Percentiles rank a stretch among this genome's conserved stretches.
Conservation (phyloP, 2,888 invertebrate genomes). For the Adela reaumurella region DNA sequence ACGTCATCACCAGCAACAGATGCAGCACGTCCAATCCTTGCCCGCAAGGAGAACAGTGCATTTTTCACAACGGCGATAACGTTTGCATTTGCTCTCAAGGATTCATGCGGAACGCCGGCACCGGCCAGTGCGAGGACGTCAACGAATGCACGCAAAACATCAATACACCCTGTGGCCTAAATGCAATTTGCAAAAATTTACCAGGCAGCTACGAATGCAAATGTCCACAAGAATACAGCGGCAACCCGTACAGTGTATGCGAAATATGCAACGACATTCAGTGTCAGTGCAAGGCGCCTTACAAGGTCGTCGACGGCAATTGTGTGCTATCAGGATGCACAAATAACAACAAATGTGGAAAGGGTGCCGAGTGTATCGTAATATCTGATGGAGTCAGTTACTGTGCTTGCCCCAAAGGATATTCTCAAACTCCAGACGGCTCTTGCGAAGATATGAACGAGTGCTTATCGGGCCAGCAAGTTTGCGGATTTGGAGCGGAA, state of each 20-base stretch:
- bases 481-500: constrained; percentile 84
- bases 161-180: constrained; percentile 80
- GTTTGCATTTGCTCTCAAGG: constrained; percentile 90
- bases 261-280: constrained; percentile 79
- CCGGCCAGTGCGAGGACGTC: constrained; percentile 76
- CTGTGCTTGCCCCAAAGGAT: constrained; percentile 90
- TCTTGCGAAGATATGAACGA: constrained; percentile 85
- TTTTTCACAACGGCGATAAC: constrained; percentile 72
- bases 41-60: constrained; percentile 81
- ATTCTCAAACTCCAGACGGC: constrained; percentile 70
- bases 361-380: constrained; percentile 85
- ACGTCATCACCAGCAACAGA: constrained; percentile 58
- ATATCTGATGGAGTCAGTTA: constrained; percentile 89
- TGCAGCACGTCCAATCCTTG: constrained; percentile 77
- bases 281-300: constrained; percentile 85
- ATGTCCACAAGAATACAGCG: constrained; percentile 83
- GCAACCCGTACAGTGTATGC: constrained; percentile 85
- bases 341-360: constrained; percentile 74
- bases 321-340: constrained; percentile 84
- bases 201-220: constrained; percentile 93
- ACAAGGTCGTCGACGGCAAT: constrained; percentile 77
- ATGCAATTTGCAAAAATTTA: constrained; percentile 87
- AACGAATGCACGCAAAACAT: constrained; percentile 80
- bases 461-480: constrained; percentile 69
- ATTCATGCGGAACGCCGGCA: constrained; percentile 71